Evolutionary conservation across 2,888 invertebrate species (phyloP).

Genomic region (Drosophila seclusa): DNA sequence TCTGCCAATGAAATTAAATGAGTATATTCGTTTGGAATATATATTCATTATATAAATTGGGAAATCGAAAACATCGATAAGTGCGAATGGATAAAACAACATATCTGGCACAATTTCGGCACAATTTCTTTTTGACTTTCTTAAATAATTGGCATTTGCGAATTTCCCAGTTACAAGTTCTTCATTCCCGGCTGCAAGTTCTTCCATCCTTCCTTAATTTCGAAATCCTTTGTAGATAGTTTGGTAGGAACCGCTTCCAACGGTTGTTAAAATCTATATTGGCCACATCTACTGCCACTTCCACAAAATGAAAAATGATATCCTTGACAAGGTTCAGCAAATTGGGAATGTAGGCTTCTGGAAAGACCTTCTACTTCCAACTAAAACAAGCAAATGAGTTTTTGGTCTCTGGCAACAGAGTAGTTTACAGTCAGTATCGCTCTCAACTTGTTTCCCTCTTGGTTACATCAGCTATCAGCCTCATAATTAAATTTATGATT

Average conservation of each 20-base stretch:
- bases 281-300: neutral
- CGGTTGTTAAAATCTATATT: neutral
- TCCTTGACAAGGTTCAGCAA: neutral
- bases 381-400: neutral
- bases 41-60: neutral
- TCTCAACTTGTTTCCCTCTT: neutral
- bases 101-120: neutral
- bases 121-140: neutral
- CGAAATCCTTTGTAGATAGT: neutral
- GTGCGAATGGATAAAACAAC: neutral
- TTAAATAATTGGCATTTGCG: neutral
- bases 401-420: neutral
- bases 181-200: too few species aligned
- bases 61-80: neutral
- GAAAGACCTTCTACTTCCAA: neutral
- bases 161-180: too few species aligned
- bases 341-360: neutral
- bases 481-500: conserved; percentile 23
- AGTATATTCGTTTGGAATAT: neutral
- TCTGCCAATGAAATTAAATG: neutral
- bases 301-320: rapidly evolving
- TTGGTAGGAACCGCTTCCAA: rapidly evolving
- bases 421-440: neutral
- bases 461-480: neutral
- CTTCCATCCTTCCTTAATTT: neutral